Evolutionary conservation across 2,113 vertebrate species (phyloP), one percentile per base, ranked within the genome.

Genomic region (Cairina moschata): DNA sequence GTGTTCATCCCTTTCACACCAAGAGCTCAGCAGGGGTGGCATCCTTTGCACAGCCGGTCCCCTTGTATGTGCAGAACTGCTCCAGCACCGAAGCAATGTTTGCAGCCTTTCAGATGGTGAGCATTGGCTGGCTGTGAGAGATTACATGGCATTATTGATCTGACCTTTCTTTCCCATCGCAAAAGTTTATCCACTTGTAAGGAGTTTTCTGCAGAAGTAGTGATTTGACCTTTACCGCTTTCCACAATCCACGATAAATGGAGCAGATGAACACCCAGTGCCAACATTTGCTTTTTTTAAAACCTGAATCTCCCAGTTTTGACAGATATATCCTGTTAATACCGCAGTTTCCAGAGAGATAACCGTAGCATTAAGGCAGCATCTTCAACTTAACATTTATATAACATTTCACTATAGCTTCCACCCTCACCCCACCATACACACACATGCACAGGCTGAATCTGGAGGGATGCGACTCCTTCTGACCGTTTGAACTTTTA

Each of bases 121-220:
- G 85, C 14, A 0, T 6, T 65, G 69, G 50, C 76, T 69, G 96
- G 60, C 69, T 86, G 83, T 2, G 74, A 44, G 80, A 21, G 62
- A 50, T 68, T 75, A 42, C 40, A 7, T 2, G 75, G 59, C 75
- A 17, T 34, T 96, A 38, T 88, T 71, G 79, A 71, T 38, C 59
- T 92, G 85, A 85, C 95, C 94, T 97, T 95, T 65, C 40, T 67
- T 92, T 88, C 68, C 72, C 50, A 2, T 23, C 29, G 79, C 66
- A 96, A 83, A 75, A 91, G 66, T 85, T 95, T 88, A 54, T 66
- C 58, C 71, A 50, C 63, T 92, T 91, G 91, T 66, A 65, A 94
- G 83, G 81, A 83, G 59, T 62, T 56, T 94, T 72, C 83, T 11
- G 72, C 6, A 67, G 83, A 59, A 92, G 86, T n/a, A n/a, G 26